phyloP scores from a whole-genome alignment of 2,888 invertebrate species.

The Drosophila prostipennis region DNA sequence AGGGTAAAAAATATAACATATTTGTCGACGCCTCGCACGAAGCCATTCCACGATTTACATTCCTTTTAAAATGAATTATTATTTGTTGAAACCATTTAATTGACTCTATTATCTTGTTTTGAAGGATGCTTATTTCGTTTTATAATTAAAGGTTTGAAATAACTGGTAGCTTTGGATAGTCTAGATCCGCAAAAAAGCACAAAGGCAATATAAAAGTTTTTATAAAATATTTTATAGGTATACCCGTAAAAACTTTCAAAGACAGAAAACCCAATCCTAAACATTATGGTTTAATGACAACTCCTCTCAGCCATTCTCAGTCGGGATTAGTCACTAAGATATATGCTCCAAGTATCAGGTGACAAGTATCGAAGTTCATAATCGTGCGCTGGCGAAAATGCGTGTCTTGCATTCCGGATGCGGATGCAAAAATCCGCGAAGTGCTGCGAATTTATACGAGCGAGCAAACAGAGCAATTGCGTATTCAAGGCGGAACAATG shows the following conservation, averaged over 20 bases:
- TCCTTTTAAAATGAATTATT: too few species aligned
- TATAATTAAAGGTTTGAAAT: too few species aligned
- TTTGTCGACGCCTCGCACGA: not conserved
- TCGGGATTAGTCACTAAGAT: conserved; percentile 29
- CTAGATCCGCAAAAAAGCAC: too few species aligned
- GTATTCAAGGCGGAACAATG: conserved; percentile 50
- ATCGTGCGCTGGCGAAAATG: conserved; percentile 8
- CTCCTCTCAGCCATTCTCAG: not conserved
- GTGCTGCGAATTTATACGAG: conserved; percentile 25
- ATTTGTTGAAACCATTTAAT: too few species aligned
- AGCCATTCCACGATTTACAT: too few species aligned
- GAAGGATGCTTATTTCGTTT: too few species aligned
- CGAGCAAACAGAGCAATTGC: conserved; percentile 11
- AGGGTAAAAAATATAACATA: not conserved
- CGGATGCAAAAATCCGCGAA: conserved; percentile 19
- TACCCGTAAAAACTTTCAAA: too few species aligned
- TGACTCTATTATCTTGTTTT: too few species aligned
- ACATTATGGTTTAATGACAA: conserved; percentile 10
- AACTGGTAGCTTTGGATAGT: too few species aligned
- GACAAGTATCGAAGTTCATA: conserved; percentile 29
- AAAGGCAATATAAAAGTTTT: too few species aligned
- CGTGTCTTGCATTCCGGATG: conserved; percentile 32
- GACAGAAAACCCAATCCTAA: too few species aligned
- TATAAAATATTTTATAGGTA: too few species aligned
- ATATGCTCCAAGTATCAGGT: conserved; percentile 20